Conservation (phyloP, 30 jellyfish, hydroid and myxozoan species). For the Phacellophora camtschatica region DNA sequence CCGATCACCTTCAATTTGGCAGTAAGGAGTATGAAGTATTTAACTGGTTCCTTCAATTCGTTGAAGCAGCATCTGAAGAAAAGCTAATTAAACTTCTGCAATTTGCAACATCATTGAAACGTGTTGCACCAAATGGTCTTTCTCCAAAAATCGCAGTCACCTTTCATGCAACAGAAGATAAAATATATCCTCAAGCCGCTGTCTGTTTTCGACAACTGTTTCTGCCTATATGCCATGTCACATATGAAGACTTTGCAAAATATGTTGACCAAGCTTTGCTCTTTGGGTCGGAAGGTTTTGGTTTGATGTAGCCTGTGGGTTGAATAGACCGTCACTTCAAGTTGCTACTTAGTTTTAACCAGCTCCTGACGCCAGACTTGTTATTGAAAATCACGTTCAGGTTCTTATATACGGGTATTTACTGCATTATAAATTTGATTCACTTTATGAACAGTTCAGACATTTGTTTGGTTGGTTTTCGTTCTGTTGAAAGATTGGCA, state of each 20-base stretch:
- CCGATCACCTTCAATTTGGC: background rate
- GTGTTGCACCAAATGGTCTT: background rate
- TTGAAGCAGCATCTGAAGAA: background rate
- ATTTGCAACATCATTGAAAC: background rate
- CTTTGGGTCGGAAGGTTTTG: slow-evolving; percentile 7
- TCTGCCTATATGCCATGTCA: background rate
- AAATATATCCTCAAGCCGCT: slow-evolving; percentile 5
- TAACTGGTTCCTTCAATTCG: background rate
- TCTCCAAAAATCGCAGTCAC: background rate
- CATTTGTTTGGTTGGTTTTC: too few relatives aligned
- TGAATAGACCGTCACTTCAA: background rate
- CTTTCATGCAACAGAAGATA: background rate
- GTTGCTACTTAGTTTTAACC: background rate
- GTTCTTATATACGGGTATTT: too few relatives aligned
- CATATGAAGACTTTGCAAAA: background rate
- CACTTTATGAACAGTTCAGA: too few relatives aligned
- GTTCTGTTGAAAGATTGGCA: too few relatives aligned
- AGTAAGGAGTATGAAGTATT: background rate
- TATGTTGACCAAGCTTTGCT: background rate
- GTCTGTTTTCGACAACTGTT: slow-evolving; percentile 4
- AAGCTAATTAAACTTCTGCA: background rate
- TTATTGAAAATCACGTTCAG: too few relatives aligned
- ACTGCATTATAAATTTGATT: too few relatives aligned
- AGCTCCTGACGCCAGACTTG: too few relatives aligned
- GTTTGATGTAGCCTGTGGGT: background rate